Evolutionary conservation across 2,888 invertebrate species (phyloP).

Genomic region (Scotopteryx bipunctaria): DNA sequence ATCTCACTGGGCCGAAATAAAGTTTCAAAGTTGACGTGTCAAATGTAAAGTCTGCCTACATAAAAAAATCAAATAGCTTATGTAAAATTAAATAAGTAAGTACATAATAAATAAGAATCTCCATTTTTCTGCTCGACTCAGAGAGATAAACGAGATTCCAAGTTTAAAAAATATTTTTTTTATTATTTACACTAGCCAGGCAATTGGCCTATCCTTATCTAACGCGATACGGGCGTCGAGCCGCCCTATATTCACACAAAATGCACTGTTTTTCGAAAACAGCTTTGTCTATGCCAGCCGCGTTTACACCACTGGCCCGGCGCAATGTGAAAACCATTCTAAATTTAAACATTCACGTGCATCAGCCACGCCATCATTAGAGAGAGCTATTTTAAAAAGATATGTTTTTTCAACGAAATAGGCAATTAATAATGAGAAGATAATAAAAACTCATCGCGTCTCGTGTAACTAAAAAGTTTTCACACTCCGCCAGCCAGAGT

Average conservation of each 20-base stretch:
- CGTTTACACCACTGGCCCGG: constrained; percentile 44
- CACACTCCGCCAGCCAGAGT: constrained; percentile 55
- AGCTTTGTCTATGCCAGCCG: constrained; percentile 46
- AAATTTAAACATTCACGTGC: constrained; percentile 39
- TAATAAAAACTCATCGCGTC: constrained; percentile 36
- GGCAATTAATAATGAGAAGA: constrained; percentile 36
- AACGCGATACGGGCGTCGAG: constrained; percentile 39
- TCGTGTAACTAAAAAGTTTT: constrained; percentile 46
- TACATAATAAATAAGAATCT: constrained; percentile 52
- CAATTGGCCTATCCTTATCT: constrained; percentile 44
- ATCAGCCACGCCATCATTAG: constrained; percentile 37
- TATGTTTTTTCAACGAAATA: constrained; percentile 35
- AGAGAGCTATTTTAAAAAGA: constrained; percentile 37
- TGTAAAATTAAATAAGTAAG: constrained; percentile 37
- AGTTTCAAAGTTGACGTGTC: not conserved
- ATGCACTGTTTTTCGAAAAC: constrained; percentile 42
- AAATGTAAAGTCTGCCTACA: constrained; percentile 34
- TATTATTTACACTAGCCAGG: constrained; percentile 51
- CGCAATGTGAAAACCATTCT: constrained; percentile 45
- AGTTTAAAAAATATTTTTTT: constrained; percentile 38
- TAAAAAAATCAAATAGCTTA: constrained; percentile 41
- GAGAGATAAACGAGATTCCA: constrained; percentile 45
- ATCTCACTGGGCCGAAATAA: constrained; percentile 10
- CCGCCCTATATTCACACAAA: constrained; percentile 41
- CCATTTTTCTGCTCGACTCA: constrained; percentile 41